phyloP scores from a whole-genome alignment of 2,797 vertebrate genomes.

The Carcharodon carcharias region DNA sequence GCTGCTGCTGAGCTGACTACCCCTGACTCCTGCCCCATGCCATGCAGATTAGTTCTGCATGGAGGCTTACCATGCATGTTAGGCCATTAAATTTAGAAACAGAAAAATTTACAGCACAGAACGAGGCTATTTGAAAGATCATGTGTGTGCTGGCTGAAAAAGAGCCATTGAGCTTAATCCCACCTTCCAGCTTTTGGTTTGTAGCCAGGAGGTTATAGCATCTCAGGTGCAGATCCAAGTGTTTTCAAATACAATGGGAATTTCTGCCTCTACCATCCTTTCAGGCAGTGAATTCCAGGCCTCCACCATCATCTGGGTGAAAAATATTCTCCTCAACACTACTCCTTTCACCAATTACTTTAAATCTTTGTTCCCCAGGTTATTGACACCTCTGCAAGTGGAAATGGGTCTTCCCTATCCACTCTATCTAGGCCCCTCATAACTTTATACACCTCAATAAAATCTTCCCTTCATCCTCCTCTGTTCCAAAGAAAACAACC shows the following conservation, averaged over 20 bases:
- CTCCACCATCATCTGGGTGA: no score
- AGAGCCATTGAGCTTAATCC: neutral
- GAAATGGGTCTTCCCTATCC: no score
- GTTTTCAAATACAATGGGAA: neutral
- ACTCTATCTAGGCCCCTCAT: no score
- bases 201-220: neutral
- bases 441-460: no score
- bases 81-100: neutral
- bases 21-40: neutral
- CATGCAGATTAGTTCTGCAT: neutral
- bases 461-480: no score
- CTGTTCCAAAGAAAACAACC: no score
- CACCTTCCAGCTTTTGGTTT: neutral
- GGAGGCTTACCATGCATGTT: neutral
- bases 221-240: neutral
- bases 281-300: no score
- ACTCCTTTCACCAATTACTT: no score
- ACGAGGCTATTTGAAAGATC: neutral
- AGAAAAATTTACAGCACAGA: neutral
- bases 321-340: no score
- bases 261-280: neutral
- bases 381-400: no score
- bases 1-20: neutral
- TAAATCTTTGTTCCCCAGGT: no score
- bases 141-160: neutral